Conservation (phyloP, 2,797 vertebrate genomes). For the Thunnus albacares region DNA sequence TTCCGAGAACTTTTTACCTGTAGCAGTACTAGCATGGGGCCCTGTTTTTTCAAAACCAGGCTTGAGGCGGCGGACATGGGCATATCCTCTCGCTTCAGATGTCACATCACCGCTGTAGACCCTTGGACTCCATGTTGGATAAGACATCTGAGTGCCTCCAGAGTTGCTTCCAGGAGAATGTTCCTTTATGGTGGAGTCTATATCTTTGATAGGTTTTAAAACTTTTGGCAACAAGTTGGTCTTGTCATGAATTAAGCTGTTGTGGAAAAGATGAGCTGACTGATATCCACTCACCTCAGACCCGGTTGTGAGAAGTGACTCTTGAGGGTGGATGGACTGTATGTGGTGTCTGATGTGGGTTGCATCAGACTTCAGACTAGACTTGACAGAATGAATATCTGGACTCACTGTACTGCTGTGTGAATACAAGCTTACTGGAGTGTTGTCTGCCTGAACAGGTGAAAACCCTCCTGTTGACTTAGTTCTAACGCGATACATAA, state of each 20-base stretch:
- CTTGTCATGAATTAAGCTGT: neutral
- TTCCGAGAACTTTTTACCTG: slow-evolving; percentile 5
- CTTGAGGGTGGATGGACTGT: too few relatives aligned
- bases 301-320: neutral
- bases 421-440: neutral
- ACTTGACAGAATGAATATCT: neutral
- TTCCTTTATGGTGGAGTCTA: neutral
- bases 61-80: slow-evolving; percentile 11
- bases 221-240: neutral
- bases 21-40: neutral
- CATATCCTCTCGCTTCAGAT: slow-evolving; percentile 17
- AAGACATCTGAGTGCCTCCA: neutral
- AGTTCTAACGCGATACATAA: accelerated
- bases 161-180: neutral
- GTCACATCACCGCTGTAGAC: neutral
- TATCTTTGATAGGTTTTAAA: neutral
- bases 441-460: neutral
- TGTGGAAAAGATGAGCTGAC: neutral
- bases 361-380: neutral
- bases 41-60: neutral
- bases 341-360: neutral
- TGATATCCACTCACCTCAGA: neutral
- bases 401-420: neutral
- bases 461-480: neutral
- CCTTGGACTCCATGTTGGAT: slow-evolving; percentile 11